A percentile compares a stretch with the other conserved stretches of the same genome.
These are phyloP conservation scores for Scytalopus superciliaris DNA, from an alignment of 2,113 vertebrate genomes.

Conservation along the genomic window DNA sequence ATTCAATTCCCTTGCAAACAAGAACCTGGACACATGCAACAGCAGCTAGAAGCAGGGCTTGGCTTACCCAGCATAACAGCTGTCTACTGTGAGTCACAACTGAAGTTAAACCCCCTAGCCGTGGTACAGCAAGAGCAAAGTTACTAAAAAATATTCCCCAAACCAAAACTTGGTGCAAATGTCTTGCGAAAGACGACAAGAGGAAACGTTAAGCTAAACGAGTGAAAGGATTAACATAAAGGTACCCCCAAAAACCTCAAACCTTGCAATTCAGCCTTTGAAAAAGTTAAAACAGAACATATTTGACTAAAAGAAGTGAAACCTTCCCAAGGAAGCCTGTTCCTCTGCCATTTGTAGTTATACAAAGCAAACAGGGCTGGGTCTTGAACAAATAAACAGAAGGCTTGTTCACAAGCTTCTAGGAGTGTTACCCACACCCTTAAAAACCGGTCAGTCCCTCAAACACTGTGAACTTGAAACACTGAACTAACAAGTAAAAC, in stretches of 20 bases:
- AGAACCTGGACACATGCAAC: background rate
- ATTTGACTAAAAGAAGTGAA: background rate
- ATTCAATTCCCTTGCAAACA: background rate
- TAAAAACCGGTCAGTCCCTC: background rate
- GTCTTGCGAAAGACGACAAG: background rate
- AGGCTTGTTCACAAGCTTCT: background rate
- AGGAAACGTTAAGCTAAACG: background rate
- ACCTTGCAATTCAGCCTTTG: background rate
- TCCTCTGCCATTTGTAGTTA: background rate
- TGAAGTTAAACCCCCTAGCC: background rate
- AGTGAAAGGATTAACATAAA: background rate
- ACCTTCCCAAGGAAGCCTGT: background rate
- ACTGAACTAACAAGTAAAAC: background rate
- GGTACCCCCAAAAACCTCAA: background rate
- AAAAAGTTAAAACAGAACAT: background rate
- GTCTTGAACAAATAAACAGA: background rate
- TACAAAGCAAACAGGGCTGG: background rate
- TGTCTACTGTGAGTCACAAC: background rate
- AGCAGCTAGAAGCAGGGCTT: background rate
- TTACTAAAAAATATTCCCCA: background rate
- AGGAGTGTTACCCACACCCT: background rate
- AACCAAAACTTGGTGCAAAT: background rate
- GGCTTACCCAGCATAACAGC: background rate
- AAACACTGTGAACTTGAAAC: background rate
- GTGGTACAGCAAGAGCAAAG: background rate